Percentiles rank a stretch among this genome's conserved stretches.
These are phyloP conservation scores for Clytia hemisphaerica DNA, from an alignment of 30 jellyfish, hydroid and myxozoan species.

Conservation along the genomic window DNA sequence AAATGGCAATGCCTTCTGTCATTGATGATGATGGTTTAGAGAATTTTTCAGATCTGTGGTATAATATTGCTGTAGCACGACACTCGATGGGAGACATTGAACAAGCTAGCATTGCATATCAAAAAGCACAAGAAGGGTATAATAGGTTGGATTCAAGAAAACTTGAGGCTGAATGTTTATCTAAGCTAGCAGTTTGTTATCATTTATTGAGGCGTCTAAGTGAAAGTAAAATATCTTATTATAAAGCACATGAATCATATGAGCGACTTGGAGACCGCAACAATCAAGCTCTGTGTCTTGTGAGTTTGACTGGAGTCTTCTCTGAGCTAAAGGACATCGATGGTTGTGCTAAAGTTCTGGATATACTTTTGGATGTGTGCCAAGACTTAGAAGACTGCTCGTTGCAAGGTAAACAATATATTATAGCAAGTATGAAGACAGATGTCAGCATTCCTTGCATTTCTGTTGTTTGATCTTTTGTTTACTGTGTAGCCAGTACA, in stretches of 20 bases:
- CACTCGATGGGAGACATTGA: conserved; percentile 58
- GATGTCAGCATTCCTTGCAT: neutral
- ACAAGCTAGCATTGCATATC: conserved; percentile 64
- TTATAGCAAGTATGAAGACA: neutral
- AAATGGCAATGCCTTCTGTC: conserved; percentile 53
- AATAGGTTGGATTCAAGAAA: conserved; percentile 20
- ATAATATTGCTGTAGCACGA: conserved; percentile 74
- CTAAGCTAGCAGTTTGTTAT: conserved; percentile 71
- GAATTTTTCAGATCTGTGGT: conserved; percentile 72
- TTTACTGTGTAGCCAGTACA: neutral
- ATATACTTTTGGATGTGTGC: conserved; percentile 57
- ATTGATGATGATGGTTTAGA: conserved; percentile 56
- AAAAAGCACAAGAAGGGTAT: conserved; percentile 51
- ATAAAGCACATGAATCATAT: conserved; percentile 47
- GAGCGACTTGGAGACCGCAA: conserved; percentile 38
- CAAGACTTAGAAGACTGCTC: conserved; percentile 58
- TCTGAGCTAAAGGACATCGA: conserved; percentile 63
- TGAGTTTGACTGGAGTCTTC: conserved; percentile 39
- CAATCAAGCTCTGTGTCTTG: conserved; percentile 43
- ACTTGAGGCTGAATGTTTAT: conserved; percentile 51
- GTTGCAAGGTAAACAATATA: conserved; percentile 55
- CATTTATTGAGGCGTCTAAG: conserved; percentile 32
- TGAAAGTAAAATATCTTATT: conserved; percentile 39
- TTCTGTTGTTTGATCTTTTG: neutral
- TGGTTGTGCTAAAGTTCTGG: conserved; percentile 74